phyloP scores from a whole-genome alignment of 2,797 vertebrate species.

The Coluber constrictor region DNA sequence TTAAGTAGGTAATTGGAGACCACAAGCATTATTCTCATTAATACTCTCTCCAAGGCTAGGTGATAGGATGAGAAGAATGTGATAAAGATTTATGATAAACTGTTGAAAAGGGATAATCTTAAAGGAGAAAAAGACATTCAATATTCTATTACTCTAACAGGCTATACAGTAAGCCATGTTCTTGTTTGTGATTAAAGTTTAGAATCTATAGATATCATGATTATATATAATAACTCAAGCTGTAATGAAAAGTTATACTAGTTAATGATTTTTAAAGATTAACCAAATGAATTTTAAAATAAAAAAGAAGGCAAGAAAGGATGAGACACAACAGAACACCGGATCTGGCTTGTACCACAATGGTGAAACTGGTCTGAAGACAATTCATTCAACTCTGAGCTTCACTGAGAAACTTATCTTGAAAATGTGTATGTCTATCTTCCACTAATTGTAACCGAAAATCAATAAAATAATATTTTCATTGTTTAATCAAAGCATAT shows the following conservation, averaged over 20 bases:
- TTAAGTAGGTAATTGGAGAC: constrained; percentile 2
- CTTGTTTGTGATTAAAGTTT: not conserved
- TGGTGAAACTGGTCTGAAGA: not conserved
- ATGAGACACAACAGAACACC: not conserved
- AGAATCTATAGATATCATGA: not conserved
- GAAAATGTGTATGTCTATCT: not conserved
- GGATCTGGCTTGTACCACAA: not conserved
- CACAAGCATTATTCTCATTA: constrained; percentile 1
- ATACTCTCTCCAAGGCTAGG: not conserved
- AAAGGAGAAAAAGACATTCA: not conserved
- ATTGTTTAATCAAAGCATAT: not conserved
- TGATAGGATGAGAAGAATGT: not conserved
- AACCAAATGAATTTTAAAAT: not conserved
- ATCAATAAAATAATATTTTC: not conserved
- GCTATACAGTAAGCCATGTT: not conserved
- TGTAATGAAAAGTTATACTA: not conserved
- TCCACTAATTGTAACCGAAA: not conserved
- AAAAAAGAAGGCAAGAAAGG: not conserved
- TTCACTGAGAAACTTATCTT: not conserved
- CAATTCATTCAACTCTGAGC: not conserved
- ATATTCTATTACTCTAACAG: not conserved
- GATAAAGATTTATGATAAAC: not conserved
- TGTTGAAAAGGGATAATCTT: not conserved
- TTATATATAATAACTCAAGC: not conserved
- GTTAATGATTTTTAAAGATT: not conserved